These are phyloP conservation scores for Zhengitettix transpicula DNA, from an alignment of 2,888 invertebrate species.

Conservation along the genomic window DNA sequence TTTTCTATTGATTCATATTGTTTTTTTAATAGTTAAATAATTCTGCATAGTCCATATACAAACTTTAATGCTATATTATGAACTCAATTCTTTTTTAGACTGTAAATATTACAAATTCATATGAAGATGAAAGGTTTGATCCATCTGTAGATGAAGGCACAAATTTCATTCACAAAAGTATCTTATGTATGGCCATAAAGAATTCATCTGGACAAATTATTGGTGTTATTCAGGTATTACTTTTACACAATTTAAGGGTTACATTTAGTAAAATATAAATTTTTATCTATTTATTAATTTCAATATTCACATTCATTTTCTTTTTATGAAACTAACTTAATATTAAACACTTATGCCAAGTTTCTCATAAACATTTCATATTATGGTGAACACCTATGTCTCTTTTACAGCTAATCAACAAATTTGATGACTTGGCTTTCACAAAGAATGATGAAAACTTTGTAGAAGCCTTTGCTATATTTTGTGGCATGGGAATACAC, in stretches of 20 bases:
- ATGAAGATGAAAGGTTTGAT: constrained; percentile 78
- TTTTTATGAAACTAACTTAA: not conserved
- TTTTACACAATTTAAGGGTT: no score
- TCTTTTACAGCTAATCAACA: constrained; percentile 63
- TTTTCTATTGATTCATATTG: no score
- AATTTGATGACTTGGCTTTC: constrained; percentile 77
- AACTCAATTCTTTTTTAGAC: constrained; percentile 40
- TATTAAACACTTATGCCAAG: not conserved
- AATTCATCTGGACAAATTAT: constrained; percentile 83
- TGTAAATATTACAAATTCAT: constrained; percentile 79
- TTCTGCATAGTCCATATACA: no score
- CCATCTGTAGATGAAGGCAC: constrained; percentile 66
- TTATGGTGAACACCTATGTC: not conserved
- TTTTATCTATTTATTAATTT: not conserved
- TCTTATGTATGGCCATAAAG: constrained; percentile 91
- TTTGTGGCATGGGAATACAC: constrained; percentile 94
- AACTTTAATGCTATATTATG: not conserved
- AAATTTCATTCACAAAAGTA: constrained; percentile 71
- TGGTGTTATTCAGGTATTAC: constrained; percentile 63
- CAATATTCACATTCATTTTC: not conserved
- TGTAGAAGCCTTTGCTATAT: constrained; percentile 92
- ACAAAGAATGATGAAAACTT: constrained; percentile 93
- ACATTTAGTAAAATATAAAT: no score
- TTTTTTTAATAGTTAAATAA: no score
- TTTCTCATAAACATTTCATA: not conserved